Base-by-base conservation (phyloP, 2,797 vertebrate species). In the Pipistrellus pipistrellus region DNA sequence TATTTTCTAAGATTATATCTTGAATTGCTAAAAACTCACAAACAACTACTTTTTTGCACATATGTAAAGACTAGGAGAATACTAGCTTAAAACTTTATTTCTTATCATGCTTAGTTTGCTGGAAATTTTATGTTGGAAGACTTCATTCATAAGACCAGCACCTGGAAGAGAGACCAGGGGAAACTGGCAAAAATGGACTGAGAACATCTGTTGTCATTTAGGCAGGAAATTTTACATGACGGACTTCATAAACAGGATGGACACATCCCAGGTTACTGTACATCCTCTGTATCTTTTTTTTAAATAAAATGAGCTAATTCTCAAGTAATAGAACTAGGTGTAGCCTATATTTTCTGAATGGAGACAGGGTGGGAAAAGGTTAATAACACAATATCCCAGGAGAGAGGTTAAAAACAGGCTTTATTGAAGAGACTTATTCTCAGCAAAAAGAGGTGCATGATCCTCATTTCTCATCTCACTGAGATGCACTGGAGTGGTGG, bases 21-120 rank as follows among this genome's bases (percentile, higher is more conserved):
- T 91, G 35, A 73, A 87, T 78, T 41, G 13, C 46, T 87, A 86
- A 81, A 91, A 95, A 57, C 80, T 85, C 10, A 84, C 18, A 46
- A 77, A 35, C 7, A 88, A 55, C 21, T 51, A 44, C 44, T 89
- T 94, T 77, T 80, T 91, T 75, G 18, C 32, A 53, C 2, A 64
- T 84, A 35, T 59, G 8, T 80, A 15, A 84, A 85, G 32, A 83
- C 4, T 68, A 66, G 48, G 35, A 68, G 23, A 90, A 75, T 4
- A 35, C 7, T 51, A 64, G 57, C 17, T 81, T 87, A 86, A 92
- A 84, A 93, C n/a, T 55, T 88, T 14, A 53, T 66, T 20, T 77
- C 15, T 85, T 18, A 25, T 64, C 9, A 76, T 80, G 30, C n/a
- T 72, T 87, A 83, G 38, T 57, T 59, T 85, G 30, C 32, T 95